Conservation (phyloP, 1,140 invertebrate genomes). For the Spodoptera litura region DNA sequence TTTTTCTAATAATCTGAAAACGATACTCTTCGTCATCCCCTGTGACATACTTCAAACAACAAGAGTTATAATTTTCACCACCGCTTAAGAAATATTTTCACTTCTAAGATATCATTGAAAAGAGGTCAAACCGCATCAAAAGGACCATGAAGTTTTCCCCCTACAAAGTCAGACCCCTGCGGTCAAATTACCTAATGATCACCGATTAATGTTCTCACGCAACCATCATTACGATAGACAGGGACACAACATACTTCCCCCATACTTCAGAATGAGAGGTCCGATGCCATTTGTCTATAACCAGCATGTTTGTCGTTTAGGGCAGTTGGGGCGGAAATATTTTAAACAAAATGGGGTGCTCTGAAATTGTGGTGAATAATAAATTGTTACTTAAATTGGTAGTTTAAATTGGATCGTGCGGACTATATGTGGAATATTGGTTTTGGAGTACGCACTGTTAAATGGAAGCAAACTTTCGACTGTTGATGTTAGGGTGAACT, state of each 20-base stretch:
- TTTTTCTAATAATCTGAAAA: too few relatives aligned
- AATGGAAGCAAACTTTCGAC: too few relatives aligned
- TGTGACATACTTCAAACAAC: background rate
- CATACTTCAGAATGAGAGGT: slow-evolving; percentile 16
- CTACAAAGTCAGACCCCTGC: slow-evolving; percentile 9
- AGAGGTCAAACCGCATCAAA: slow-evolving; percentile 42
- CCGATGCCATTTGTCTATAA: slow-evolving; percentile 18
- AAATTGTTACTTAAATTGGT: slow-evolving; percentile 18
- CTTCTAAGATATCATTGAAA: slow-evolving; percentile 31
- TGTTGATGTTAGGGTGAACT: too few relatives aligned
- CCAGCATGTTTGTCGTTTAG: slow-evolving; percentile 13
- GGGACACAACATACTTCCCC: slow-evolving; percentile 3
- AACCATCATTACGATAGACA: slow-evolving; percentile 36
- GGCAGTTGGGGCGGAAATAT: slow-evolving; percentile 30
- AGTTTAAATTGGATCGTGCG: background rate
- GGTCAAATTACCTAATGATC: slow-evolving; percentile 57
- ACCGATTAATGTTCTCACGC: slow-evolving; percentile 43
- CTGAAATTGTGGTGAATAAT: slow-evolving; percentile 34
- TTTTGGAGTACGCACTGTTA: too few relatives aligned
- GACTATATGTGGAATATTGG: too few relatives aligned
- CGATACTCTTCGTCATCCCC: too few relatives aligned
- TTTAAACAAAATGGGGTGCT: slow-evolving; percentile 27
- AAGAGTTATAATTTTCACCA: slow-evolving; percentile 20
- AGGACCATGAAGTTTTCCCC: background rate
- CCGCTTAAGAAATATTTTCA: slow-evolving; percentile 20